Base-by-base conservation (phyloP, 2,888 invertebrate genomes). In the Conus canariensis region DNA sequence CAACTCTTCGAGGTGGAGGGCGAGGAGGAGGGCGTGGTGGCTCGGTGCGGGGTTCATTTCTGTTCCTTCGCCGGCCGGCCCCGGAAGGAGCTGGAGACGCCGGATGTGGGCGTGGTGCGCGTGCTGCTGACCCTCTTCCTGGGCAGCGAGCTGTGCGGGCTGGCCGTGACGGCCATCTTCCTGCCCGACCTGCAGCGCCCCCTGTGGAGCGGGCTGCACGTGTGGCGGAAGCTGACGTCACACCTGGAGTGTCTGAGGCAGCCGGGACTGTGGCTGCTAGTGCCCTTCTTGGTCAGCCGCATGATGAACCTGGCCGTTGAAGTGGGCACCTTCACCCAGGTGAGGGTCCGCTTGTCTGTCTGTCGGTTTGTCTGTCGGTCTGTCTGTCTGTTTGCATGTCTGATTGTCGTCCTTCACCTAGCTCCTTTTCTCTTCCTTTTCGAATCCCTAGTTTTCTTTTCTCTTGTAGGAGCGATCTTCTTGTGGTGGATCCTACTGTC, bases 171-270 rank as follows among this genome's bases (percentile, higher is more conserved):
- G 22, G 82, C 45, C 12, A 10, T 64, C 22, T 88, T 16, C 14
- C 67, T 88, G 45, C 88, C 88, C 10, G 83, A 88, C 83, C 67
- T 88, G 82, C 82, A 88, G 82, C 82, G 60, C 60, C 88, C 82
- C 45, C 82, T 45, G 30, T 82, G 77, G 82, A 80, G 25, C 25
- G 88, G 82, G 25, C 82, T 25, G 22, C 59, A 82, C 82, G 67
- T 60, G 30, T 82, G 82, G 82, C 88, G 82, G 45, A 88, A 88
- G 88, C 7, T 88, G 82, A 88, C 45, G 64, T 88, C 88, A 30
- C 64, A 88, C 64, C 22, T 82, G 83, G 67, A 80, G 45, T 59
- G 30, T 16, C 14, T 88, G 60, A 58, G 16, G n/a, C 30, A 88
- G 25, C 88, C 83, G 9, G 30, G 83, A 22, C 10, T 88, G 83